Evolutionary conservation across 1,140 invertebrate genomes (phyloP).

Genomic region (Orius insidiosus): DNA sequence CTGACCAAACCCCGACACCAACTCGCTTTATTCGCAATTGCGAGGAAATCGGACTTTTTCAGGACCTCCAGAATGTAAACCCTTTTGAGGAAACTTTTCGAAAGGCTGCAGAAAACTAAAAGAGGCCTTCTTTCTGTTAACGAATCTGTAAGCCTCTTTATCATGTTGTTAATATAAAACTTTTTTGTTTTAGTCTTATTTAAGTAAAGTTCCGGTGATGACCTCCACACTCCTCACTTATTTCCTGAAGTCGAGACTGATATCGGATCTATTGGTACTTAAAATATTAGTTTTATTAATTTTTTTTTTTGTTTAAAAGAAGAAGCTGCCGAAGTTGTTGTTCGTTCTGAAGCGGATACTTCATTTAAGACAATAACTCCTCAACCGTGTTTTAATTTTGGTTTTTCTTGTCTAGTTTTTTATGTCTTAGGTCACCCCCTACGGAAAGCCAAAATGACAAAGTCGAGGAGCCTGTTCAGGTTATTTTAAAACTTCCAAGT

Average conservation of each 20-base stretch:
- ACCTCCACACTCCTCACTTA: conserved; percentile 13
- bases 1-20: conserved; percentile 73
- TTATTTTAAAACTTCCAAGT: conserved; percentile 31
- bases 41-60: conserved; percentile 70
- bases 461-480: conserved; percentile 28
- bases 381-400: too few species aligned
- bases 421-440: too few species aligned
- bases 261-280: conserved; percentile 12
- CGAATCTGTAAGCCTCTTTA: neutral
- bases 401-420: too few species aligned
- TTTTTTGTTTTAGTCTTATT: conserved; percentile 13
- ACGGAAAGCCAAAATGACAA: conserved; percentile 14
- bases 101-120: conserved; percentile 33
- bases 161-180: too few species aligned
- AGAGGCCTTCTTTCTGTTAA: conserved; percentile 5
- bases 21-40: conserved; percentile 69
- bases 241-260: neutral
- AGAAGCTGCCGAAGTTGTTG: conserved; percentile 20
- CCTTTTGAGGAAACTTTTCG: conserved; percentile 77
- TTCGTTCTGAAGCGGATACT: conserved; percentile 20
- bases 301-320: neutral
- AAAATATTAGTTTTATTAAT: neutral
- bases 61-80: conserved; percentile 67
- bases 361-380: conserved; percentile 7
- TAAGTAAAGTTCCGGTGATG: conserved; percentile 16